phyloP scores from a whole-genome alignment of 2,888 invertebrate genomes.

The Endotricha flammealis region DNA sequence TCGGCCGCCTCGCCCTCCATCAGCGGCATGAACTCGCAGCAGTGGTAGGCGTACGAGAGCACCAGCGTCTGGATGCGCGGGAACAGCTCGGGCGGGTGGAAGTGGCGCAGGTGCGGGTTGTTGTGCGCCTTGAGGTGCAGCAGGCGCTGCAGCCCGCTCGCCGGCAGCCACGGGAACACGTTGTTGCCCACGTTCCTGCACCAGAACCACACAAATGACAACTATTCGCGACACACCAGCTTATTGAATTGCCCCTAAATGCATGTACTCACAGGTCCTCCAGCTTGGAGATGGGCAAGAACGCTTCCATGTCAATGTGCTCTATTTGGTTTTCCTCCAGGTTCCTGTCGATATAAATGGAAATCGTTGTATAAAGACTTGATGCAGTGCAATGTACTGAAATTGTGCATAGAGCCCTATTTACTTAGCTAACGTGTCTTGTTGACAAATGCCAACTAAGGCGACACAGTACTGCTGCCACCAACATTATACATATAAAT shows the following conservation, averaged over 20 bases:
- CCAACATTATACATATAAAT: too few species aligned
- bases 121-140: constrained; percentile 94
- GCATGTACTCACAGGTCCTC: constrained; percentile 89
- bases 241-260: too few species aligned
- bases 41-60: constrained; percentile 96
- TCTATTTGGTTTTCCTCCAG: constrained; percentile 91
- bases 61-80: constrained; percentile 85
- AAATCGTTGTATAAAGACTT: too few species aligned
- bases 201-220: constrained; percentile 13
- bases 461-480: too few species aligned
- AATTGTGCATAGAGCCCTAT: too few species aligned
- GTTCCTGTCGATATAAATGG: too few species aligned
- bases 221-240: too few species aligned
- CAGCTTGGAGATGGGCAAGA: constrained; percentile 85
- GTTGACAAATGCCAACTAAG: too few species aligned
- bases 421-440: too few species aligned
- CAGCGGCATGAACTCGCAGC: constrained; percentile 91
- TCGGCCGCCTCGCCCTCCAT: constrained; percentile 78
- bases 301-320: constrained; percentile 91
- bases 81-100: constrained; percentile 91
- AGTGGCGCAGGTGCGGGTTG: constrained; percentile 91
- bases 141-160: constrained; percentile 87
- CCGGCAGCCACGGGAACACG: constrained; percentile 88
- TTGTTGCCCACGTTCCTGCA: constrained; percentile 94
- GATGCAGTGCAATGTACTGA: too few species aligned